phyloP scores from a whole-genome alignment of 92 coral and sea anemone genomes.

The Nematostella vectensis region DNA sequence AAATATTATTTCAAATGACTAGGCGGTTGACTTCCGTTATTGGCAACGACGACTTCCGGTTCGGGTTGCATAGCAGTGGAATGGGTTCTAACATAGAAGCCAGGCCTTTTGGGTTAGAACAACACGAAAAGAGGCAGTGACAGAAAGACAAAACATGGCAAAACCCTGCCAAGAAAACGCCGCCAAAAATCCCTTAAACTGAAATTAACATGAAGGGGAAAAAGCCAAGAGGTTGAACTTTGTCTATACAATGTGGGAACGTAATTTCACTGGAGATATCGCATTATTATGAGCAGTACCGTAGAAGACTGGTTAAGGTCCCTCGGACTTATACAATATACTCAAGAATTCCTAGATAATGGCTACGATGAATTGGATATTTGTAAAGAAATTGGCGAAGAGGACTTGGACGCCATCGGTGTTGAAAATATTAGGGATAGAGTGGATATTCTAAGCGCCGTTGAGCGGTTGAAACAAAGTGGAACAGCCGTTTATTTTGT shows the following conservation, averaged over 20 bases:
- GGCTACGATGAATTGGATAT: conserved; percentile 98
- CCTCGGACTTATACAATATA: conserved; percentile 76
- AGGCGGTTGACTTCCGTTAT: background rate
- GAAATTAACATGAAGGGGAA: background rate
- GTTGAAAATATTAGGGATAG: conserved; percentile 81
- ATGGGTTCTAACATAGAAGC: conserved; percentile 9
- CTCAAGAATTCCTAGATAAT: conserved; percentile 94
- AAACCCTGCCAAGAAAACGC: background rate
- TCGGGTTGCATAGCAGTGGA: background rate
- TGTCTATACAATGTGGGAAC: background rate
- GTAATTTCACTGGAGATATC: background rate
- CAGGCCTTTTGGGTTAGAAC: conserved; percentile 20
- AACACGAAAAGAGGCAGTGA: conserved; percentile 12
- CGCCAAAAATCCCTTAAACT: conserved; percentile 1
- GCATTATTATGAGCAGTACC: conserved; percentile 41
- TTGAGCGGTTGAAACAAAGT: conserved; percentile 56
- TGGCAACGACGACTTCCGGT: no score
- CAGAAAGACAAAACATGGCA: conserved; percentile 1
- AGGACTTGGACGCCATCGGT: conserved; percentile 97
- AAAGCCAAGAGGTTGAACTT: background rate
- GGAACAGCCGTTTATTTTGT: conserved; percentile 95
- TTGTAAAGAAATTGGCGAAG: conserved; percentile 96
- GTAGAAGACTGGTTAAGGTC: conserved; percentile 99
- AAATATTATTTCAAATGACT: background rate
- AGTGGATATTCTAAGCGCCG: conserved; percentile 82